Evolutionary conservation across 1,140 invertebrate genomes (phyloP), one percentile per base, ranked within the genome.

Genomic region (Diorhabda sublineata): DNA sequence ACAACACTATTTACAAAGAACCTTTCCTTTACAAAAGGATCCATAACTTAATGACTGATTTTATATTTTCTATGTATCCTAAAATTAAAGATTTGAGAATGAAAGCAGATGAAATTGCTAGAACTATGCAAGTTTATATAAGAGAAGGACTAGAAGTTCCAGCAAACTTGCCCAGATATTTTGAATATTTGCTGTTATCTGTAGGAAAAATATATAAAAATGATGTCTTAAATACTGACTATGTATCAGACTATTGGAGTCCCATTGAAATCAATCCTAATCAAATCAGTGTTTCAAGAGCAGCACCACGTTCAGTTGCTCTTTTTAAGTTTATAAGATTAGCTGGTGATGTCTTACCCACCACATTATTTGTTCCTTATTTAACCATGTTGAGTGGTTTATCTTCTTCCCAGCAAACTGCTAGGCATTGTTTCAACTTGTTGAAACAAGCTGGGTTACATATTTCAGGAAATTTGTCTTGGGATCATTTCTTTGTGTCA

Each of bases 251-350:
- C 72, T 98, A 91, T 82, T 97, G 95, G 95, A 90, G 87, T 71
- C 87, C 89, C 3, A 83, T 86, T 62, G 89, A 91, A 62, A 68
- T 77, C 66, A 82, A 81, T 61, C 82, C 81, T 68, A 80, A 80
- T 42, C 81, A 84, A 41, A 72, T 69, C 64, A 58, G 65, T 70
- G 70, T 58, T 59, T 69, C 64, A 69, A 74, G 69, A 77, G 82
- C 84, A 26, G 83, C 83, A 45, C 85, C 88, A 0, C 83, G 88
- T 45, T 87, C 93, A 76, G 89, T 93, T 11, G 90, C 91, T 0
- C 83, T 98, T 5, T 95, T 92, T 81, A 98, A 97, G 83, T 97
- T 98, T 81, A 88, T 98, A 3, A 86, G 93, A 4, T 84, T 95
- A 64, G 91, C 94, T 56, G 78, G 95, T 60, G 94, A 96, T 79